A percentile compares a stretch with the other conserved stretches of the same genome.
Conservation (phyloP, 2,797 vertebrate species). For the Poeciliopsis presidionis region DNA sequence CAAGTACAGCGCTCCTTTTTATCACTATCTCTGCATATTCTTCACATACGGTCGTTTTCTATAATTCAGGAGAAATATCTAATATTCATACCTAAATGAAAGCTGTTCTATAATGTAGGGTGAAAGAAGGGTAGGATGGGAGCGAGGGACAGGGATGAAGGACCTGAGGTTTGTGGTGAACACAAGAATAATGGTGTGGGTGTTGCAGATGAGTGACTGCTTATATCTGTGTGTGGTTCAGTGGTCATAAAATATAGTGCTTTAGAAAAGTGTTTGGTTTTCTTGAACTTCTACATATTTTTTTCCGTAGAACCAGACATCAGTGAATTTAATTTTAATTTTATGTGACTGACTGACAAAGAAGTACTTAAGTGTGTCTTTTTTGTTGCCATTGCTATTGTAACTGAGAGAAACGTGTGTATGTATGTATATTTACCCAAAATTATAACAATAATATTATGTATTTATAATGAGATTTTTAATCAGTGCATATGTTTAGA, state of each 20-base stretch:
- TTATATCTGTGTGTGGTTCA: conserved; percentile 15
- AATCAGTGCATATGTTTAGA: too few relatives aligned
- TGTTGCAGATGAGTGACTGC: conserved; percentile 21
- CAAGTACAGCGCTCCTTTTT: conserved; percentile 54
- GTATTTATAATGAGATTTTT: too few relatives aligned
- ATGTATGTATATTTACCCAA: too few relatives aligned
- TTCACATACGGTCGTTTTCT: conserved; percentile 64
- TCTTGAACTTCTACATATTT: background rate
- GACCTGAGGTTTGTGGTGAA: conserved; percentile 30
- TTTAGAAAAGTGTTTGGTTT: background rate
- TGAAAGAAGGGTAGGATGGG: conserved; percentile 54
- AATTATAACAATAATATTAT: too few relatives aligned
- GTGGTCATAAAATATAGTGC: conserved; percentile 10
- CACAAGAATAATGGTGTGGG: conserved; percentile 15
- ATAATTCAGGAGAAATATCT: conserved; percentile 78
- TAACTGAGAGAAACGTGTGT: too few relatives aligned
- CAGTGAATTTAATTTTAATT: background rate
- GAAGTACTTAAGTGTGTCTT: background rate
- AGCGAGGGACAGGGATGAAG: conserved; percentile 51
- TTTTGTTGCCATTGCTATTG: background rate
- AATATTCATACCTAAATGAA: conserved; percentile 83
- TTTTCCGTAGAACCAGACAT: background rate
- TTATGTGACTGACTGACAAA: background rate
- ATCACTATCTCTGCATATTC: conserved; percentile 67
- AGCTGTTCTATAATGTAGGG: conserved; percentile 79